Conservation (phyloP, 2,797 vertebrate species). For the Melanotaenia pygmaea region DNA sequence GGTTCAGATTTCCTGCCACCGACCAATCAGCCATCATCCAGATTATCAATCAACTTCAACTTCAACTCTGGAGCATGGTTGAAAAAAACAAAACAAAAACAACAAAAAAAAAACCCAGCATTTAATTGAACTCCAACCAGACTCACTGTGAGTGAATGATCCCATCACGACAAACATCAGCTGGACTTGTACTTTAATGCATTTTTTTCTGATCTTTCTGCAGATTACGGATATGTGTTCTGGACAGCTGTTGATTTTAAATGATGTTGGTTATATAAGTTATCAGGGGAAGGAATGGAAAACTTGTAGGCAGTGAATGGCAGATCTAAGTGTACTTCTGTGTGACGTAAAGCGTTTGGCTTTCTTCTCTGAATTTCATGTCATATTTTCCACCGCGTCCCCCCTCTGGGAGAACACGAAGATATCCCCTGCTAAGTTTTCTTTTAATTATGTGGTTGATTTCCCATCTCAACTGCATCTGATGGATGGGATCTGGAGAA, state of each 20-base stretch:
- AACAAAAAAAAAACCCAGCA: too few species aligned
- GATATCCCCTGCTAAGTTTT: conserved; percentile 31
- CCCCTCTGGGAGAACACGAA: conserved; percentile 14
- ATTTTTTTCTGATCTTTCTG: not conserved
- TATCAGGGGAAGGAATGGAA: conserved; percentile 33
- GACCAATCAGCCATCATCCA: conserved; percentile 38
- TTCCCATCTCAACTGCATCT: conserved; percentile 5
- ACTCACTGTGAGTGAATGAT: not conserved
- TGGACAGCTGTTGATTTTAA: not conserved
- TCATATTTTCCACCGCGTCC: conserved; percentile 5
- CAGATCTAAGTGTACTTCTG: not conserved
- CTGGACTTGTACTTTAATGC: not conserved
- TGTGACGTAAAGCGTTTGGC: conserved; percentile 15
- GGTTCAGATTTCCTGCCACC: conserved; percentile 20
- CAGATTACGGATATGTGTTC: not conserved
- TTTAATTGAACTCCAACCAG: too few species aligned
- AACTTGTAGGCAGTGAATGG: not conserved
- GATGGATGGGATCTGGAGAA: conserved; percentile 37
- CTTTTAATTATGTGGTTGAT: conserved; percentile 31
- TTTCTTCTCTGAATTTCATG: conserved; percentile 19
- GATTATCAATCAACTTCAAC: conserved; percentile 17
- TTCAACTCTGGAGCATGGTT: conserved; percentile 6
- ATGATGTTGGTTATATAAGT: not conserved
- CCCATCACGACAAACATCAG: not conserved
- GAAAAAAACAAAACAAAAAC: too few species aligned